Conservation (phyloP, 2,113 vertebrate genomes). For the Lynx canadensis region DNA sequence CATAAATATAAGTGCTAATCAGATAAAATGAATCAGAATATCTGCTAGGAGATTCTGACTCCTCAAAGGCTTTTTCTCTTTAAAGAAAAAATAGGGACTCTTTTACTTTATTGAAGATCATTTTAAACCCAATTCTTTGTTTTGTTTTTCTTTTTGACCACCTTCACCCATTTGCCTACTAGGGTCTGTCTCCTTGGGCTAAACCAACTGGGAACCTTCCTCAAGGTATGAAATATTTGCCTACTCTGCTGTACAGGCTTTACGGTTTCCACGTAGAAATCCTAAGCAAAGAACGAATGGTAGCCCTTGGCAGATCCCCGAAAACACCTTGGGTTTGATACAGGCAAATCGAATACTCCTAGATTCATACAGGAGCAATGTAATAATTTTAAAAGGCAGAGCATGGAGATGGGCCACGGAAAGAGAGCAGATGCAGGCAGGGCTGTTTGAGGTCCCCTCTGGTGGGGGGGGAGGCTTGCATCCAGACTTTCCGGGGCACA, state of each 20-base stretch:
- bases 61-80: background rate
- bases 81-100: background rate
- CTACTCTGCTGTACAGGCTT: background rate
- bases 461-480: too few relatives aligned
- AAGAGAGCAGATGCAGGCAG: background rate
- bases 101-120: background rate
- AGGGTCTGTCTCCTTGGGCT: background rate
- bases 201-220: background rate
- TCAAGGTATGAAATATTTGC: background rate
- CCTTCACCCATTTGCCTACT: background rate
- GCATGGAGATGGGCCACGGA: background rate
- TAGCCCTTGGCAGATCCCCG: background rate
- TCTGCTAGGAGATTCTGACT: background rate
- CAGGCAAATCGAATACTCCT: background rate
- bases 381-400: background rate
- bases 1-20: background rate
- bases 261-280: background rate
- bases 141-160: background rate
- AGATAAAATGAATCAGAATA: conserved; percentile 31
- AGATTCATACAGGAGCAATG: background rate
- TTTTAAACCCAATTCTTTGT: background rate
- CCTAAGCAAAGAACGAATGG: background rate
- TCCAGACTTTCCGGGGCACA: too few relatives aligned
- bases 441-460: fast-evolving
- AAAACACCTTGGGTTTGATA: background rate